Evolutionary conservation across 2,888 invertebrate species (phyloP).

Genomic region (Elmis aenea): DNA sequence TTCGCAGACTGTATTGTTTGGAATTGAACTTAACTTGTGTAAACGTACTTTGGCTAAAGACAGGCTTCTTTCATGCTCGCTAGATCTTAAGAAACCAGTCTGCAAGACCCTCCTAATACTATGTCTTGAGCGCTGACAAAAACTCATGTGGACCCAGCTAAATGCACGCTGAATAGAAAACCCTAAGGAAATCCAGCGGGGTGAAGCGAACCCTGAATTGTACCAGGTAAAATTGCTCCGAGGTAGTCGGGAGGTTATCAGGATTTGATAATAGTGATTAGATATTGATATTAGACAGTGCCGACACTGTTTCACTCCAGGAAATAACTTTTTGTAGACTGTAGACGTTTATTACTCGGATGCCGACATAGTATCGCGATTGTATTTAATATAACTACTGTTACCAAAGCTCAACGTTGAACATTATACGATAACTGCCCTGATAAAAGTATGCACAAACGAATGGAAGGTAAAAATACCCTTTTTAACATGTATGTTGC

Average conservation of each 20-base stretch:
- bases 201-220: slow-evolving; percentile 25
- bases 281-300: slow-evolving; percentile 18
- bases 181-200: slow-evolving; percentile 26
- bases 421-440: neutral
- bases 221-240: slow-evolving; percentile 28
- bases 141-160: slow-evolving; percentile 29
- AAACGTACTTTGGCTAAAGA: slow-evolving; percentile 28
- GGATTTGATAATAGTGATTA: slow-evolving; percentile 25
- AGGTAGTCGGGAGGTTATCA: slow-evolving; percentile 22
- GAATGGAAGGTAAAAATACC: neutral
- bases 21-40: slow-evolving; percentile 20
- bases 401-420: slow-evolving; percentile 1
- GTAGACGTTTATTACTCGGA: no score
- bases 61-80: slow-evolving; percentile 29
- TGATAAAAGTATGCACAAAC: neutral
- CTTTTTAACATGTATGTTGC: neutral
- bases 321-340: slow-evolving; percentile 6
- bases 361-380: no score
- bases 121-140: slow-evolving; percentile 29
- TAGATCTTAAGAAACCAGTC: slow-evolving; percentile 38
- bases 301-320: slow-evolving; percentile 14
- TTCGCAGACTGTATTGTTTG: slow-evolving; percentile 40
- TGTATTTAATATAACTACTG: neutral
- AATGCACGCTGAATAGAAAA: slow-evolving; percentile 21
- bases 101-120: slow-evolving; percentile 29